phyloP scores from a whole-genome alignment of 2,888 invertebrate species.

The Caprella mutica region DNA sequence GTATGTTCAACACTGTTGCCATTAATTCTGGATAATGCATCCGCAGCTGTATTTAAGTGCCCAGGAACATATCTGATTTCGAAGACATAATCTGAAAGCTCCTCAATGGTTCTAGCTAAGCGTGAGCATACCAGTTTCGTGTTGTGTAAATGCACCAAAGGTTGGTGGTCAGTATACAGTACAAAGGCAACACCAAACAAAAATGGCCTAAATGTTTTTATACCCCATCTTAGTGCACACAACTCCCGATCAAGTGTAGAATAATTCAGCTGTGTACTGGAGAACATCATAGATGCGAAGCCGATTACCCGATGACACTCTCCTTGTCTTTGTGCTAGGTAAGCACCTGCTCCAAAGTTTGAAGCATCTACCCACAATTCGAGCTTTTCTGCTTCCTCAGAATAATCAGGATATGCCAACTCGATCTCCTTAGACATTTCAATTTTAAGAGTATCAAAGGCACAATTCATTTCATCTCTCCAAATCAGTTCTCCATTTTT shows the following conservation, averaged over 20 bases:
- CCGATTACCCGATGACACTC: background rate
- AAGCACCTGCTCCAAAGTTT: background rate
- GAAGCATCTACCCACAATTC: constrained; percentile 2
- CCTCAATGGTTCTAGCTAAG: background rate
- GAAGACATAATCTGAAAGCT: background rate
- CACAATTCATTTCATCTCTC: background rate
- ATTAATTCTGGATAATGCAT: background rate
- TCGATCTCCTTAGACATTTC: background rate
- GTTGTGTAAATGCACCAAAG: background rate
- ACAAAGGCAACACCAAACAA: background rate
- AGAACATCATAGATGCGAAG: background rate
- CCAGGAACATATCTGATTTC: background rate
- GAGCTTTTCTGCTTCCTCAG: background rate
- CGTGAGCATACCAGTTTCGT: background rate
- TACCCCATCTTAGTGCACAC: background rate
- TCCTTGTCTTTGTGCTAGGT: background rate
- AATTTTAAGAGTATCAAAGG: background rate
- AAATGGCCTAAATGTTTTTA: background rate
- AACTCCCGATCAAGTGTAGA: background rate
- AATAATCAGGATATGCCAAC: background rate
- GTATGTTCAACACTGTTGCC: no score
- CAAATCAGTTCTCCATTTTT: background rate
- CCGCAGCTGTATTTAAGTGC: background rate
- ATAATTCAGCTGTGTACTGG: background rate
- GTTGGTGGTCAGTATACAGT: background rate